Base-by-base conservation (phyloP, 1,140 invertebrate species). In the Eufriesea mexicana region DNA sequence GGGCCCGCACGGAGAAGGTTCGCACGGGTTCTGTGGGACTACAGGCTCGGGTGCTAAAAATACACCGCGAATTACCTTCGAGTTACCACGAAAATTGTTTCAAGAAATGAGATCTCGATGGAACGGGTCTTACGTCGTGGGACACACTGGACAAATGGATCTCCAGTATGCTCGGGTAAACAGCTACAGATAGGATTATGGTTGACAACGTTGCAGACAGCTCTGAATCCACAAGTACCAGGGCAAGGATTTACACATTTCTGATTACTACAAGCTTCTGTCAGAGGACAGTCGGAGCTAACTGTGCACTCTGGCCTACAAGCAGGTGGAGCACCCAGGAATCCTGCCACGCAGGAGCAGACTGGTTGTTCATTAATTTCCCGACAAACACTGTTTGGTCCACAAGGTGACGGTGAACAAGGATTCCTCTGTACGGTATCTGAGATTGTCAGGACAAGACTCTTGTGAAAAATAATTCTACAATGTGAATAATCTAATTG, bases 161-260 rank as follows among this genome's bases (percentile, higher is more conserved):
- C 96, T 78, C 97, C 97, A 74, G 96, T 96, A 66, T 95, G 95
- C 28, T 94, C 95, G n/a, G 93, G 77, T 47, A 95, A 95, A 93
- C 97, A 98, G 78, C 95, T 96, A 93, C 97, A 98, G 66, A 97
- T 96, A 1, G 97, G 97, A 93, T 96, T 97, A 87, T 98, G 97
- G 92, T 96, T 96, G 14, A 96, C 95, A 51, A 97, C 96, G 92
- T 96, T 94, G 91, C 97, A 97, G 80, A 95, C 92, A 2, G 97
- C 95, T 12, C 54, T 76, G 54, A 91, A 85, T n/a, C 95, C 95
- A 90, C 95, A 96, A 18, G 93, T 89, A 67, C 95, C 95, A 2
- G 94, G 93, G 79, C 95, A 96, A 47, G 95, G 95, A 85, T 96
- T 93, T 72, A 87, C 84, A 84, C 95, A 96, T 74, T 93, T 94